Conservation (phyloP, 2,113 vertebrate species). For the Sprattus sprattus region DNA sequence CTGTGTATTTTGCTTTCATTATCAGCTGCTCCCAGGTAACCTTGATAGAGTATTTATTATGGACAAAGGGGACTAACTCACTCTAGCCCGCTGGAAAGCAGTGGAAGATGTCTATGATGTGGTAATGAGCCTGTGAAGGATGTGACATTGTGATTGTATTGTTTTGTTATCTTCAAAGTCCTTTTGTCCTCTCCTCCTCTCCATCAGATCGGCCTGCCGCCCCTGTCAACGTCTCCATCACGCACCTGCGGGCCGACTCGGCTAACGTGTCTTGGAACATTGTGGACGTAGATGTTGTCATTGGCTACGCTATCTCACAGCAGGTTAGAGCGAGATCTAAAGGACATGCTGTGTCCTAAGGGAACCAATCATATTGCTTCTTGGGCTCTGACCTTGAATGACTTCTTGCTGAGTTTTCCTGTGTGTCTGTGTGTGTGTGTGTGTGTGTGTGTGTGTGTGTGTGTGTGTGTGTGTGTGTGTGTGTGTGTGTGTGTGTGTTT, state of each 20-base stretch:
- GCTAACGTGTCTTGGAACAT: slow-evolving; percentile 95
- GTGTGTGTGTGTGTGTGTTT: slow-evolving; percentile 1
- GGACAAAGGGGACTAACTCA: background rate
- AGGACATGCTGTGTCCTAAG: slow-evolving; percentile 25
- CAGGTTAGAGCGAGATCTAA: slow-evolving; percentile 71
- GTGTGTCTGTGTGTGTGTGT: slow-evolving; percentile 23
- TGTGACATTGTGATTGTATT: background rate
- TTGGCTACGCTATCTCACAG: slow-evolving; percentile 92
- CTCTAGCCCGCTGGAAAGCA: background rate
- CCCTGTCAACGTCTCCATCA: slow-evolving; percentile 93
- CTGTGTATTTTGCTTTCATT: background rate
- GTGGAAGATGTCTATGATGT: background rate
- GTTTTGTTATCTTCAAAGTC: slow-evolving; percentile 11
- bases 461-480: background rate
- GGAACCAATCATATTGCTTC: background rate
- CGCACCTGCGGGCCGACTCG: slow-evolving; percentile 89
- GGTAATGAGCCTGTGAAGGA: background rate
- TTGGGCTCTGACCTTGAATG: background rate
- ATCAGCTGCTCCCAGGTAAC: background rate
- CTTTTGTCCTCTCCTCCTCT: slow-evolving; percentile 23
- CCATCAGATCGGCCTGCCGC: slow-evolving; percentile 72
- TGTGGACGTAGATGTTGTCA: slow-evolving; percentile 89
- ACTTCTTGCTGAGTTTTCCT: slow-evolving; percentile 32
- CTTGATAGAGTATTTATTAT: background rate
- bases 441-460: background rate